Conservation (phyloP, 2,113 vertebrate genomes). For the Polypterus senegalus region DNA sequence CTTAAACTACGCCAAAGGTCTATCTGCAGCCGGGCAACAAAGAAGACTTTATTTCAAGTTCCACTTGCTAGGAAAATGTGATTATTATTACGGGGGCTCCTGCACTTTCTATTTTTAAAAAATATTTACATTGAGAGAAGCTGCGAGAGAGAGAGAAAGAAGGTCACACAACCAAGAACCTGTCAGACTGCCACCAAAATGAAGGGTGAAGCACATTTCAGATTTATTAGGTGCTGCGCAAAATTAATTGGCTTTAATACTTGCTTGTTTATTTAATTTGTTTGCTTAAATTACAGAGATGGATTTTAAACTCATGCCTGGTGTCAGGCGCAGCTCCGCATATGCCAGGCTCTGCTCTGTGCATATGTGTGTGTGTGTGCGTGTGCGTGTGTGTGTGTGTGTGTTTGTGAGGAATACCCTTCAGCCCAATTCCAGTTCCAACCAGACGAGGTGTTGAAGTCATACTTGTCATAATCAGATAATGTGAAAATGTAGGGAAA, state of each 20-base stretch:
- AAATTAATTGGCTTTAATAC: constrained; percentile 29
- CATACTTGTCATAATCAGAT: too few relatives aligned
- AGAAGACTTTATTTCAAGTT: constrained; percentile 15
- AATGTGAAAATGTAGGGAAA: too few relatives aligned
- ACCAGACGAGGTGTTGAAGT: too few relatives aligned
- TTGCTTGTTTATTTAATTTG: constrained; percentile 26
- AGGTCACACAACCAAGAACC: constrained; percentile 9
- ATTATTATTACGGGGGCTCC: constrained; percentile 16
- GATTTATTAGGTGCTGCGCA: constrained; percentile 26
- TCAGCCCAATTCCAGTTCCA: background rate
- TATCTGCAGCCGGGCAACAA: constrained; percentile 13
- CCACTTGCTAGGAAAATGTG: constrained; percentile 18
- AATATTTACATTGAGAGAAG: constrained; percentile 14
- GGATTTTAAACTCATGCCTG: constrained; percentile 31
- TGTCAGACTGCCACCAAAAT: constrained; percentile 14
- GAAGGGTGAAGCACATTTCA: constrained; percentile 4
- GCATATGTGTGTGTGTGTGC: constrained; percentile 23
- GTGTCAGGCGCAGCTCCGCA: constrained; percentile 3
- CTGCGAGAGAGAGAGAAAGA: constrained; percentile 2
- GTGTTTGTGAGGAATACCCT: constrained; percentile 36
- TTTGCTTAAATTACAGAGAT: constrained; percentile 21
- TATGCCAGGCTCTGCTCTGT: constrained; percentile 16
- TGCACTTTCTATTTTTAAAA: constrained; percentile 15
- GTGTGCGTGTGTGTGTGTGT: constrained; percentile 25
- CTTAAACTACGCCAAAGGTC: constrained; percentile 26